Conservation (phyloP, 2,888 invertebrate species). For the Sialis fuliginosa region DNA sequence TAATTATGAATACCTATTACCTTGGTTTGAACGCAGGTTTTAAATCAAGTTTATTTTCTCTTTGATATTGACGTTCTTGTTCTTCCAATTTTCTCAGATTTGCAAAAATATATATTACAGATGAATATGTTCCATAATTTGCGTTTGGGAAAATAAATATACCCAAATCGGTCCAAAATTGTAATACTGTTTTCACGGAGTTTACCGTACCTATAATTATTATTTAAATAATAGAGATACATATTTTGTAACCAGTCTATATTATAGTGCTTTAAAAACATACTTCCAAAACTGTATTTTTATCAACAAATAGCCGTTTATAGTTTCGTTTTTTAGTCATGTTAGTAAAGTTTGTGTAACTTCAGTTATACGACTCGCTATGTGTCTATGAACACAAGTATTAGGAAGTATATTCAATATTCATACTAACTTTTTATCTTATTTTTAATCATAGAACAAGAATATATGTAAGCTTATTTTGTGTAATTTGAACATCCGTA, state of each 20-base stretch:
- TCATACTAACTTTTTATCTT: too few species aligned
- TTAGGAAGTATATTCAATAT: too few species aligned
- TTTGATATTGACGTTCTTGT: constrained; percentile 48
- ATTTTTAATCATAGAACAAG: too few species aligned
- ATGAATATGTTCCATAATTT: constrained; percentile 83
- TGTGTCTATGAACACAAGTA: too few species aligned
- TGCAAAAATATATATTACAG: constrained; percentile 60
- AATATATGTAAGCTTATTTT: too few species aligned
- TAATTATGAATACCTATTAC: constrained; percentile 14
- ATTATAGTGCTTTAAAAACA: not conserved
- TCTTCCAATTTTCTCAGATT: constrained; percentile 40
- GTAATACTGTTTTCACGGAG: constrained; percentile 56
- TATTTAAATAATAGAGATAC: too few species aligned
- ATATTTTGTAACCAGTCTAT: not conserved
- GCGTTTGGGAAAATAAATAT: constrained; percentile 30
- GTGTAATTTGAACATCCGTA: too few species aligned
- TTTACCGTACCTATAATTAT: constrained; percentile 44
- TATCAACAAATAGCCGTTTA: too few species aligned
- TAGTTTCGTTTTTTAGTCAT: too few species aligned
- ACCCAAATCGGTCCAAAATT: constrained; percentile 19
- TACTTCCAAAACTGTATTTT: too few species aligned
- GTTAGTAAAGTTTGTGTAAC: too few species aligned
- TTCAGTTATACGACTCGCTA: too few species aligned
- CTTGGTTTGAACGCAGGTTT: constrained; percentile 39
- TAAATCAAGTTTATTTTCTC: constrained; percentile 39